Percentiles rank a stretch among this genome's conserved stretches.
Conservation (phyloP, 2,888 invertebrate species). For the Lycophotia porphyrea region DNA sequence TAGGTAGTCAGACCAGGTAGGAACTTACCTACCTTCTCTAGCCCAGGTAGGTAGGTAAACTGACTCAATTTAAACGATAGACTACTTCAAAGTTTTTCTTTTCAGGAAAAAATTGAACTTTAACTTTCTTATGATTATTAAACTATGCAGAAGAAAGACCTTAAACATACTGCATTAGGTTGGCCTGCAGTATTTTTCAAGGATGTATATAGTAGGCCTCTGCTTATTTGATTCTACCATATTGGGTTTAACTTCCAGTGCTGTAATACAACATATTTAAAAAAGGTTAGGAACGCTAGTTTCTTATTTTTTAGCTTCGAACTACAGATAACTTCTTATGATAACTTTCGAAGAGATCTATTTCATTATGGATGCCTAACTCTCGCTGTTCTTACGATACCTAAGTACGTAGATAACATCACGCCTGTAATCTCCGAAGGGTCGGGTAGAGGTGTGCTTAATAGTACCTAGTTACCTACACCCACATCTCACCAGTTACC, state of each 20-base stretch:
- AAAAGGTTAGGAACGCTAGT: background rate
- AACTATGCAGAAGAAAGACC: background rate
- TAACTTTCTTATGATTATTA: background rate
- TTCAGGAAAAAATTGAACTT: background rate
- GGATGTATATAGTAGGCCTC: background rate
- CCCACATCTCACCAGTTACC: too few species aligned
- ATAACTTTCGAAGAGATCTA: background rate
- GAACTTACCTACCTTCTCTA: background rate
- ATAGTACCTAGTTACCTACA: too few species aligned
- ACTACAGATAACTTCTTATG: background rate
- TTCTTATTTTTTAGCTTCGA: background rate
- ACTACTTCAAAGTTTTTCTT: background rate
- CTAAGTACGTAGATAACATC: background rate
- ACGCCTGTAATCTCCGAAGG: background rate
- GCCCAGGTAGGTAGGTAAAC: background rate
- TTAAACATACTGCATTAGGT: background rate
- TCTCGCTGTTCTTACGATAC: background rate
- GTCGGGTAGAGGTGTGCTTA: background rate
- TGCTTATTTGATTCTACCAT: background rate
- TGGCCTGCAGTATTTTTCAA: conserved; percentile 5
- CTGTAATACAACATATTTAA: background rate
- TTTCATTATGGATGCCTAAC: background rate
- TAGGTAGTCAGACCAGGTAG: background rate
- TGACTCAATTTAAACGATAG: background rate
- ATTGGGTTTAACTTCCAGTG: background rate